phyloP scores from a whole-genome alignment of 2,113 vertebrate genomes.

The Antechinus stuartii region DNA sequence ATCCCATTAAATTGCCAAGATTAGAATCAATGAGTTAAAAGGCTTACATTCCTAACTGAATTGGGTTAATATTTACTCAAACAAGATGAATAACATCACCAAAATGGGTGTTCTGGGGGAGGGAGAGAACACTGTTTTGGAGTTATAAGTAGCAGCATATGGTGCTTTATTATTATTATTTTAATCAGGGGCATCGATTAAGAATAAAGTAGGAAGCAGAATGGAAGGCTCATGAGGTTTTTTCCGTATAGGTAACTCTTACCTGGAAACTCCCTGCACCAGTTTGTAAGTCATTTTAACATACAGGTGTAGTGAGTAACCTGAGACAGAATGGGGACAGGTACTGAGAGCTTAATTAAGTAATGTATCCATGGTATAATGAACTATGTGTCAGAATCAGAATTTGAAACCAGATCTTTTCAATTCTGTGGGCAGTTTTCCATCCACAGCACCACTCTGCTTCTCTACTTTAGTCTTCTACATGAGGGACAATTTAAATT shows the following conservation, averaged over 20 bases:
- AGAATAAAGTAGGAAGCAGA: background rate
- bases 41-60: conserved; percentile 19
- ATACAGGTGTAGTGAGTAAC: background rate
- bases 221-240: background rate
- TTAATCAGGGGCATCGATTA: background rate
- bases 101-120: background rate
- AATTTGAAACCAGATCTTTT: background rate
- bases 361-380: background rate
- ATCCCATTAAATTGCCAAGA: conserved; percentile 17
- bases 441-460: background rate
- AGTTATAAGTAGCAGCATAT: background rate
- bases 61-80: background rate
- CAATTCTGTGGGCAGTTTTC: background rate
- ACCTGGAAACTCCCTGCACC: background rate
- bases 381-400: background rate
- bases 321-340: accelerated
- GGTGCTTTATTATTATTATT: background rate
- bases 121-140: background rate
- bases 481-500: background rate
- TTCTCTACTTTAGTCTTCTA: background rate
- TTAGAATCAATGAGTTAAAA: conserved; percentile 50
- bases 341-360: background rate
- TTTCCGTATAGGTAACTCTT: background rate
- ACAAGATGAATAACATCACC: conserved; percentile 42
- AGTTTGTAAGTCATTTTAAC: background rate